Evolutionary conservation across 2,113 vertebrate species (phyloP).

Genomic region (Crotalus helleri): DNA sequence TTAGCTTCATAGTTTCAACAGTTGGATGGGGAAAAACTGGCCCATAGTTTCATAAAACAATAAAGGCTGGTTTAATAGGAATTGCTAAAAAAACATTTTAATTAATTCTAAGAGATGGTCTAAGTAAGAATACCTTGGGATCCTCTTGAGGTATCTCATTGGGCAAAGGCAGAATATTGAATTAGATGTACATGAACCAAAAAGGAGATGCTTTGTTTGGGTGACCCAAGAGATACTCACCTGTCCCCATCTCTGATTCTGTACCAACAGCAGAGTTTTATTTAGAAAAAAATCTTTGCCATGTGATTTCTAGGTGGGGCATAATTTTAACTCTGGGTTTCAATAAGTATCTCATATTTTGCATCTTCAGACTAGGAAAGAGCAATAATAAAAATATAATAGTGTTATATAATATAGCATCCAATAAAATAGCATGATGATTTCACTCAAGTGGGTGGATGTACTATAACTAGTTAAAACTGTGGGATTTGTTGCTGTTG

Average conservation of each 20-base stretch:
- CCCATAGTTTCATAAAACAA: not conserved
- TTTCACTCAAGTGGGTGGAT: not conserved
- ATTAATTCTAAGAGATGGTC: not conserved
- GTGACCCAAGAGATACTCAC: not conserved
- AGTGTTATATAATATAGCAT: not conserved
- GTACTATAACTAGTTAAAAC: not conserved
- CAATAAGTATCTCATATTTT: not conserved
- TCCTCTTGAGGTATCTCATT: too few relatives aligned
- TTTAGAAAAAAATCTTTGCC: not conserved
- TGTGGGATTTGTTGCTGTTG: not conserved
- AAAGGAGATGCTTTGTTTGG: not conserved
- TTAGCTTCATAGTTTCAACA: not conserved
- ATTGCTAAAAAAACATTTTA: not conserved
- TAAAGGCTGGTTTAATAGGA: not conserved
- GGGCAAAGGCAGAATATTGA: not conserved
- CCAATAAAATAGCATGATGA: not conserved
- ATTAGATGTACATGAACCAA: not conserved
- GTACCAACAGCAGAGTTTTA: not conserved
- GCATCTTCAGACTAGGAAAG: not conserved
- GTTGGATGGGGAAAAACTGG: not conserved
- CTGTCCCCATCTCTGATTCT: not conserved
- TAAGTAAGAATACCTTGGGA: not conserved
- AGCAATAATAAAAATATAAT: not conserved
- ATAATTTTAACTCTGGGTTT: not conserved
- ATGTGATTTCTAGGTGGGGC: not conserved